Conservation (phyloP, 2,113 vertebrate species). For the Brachirus orientalis region DNA sequence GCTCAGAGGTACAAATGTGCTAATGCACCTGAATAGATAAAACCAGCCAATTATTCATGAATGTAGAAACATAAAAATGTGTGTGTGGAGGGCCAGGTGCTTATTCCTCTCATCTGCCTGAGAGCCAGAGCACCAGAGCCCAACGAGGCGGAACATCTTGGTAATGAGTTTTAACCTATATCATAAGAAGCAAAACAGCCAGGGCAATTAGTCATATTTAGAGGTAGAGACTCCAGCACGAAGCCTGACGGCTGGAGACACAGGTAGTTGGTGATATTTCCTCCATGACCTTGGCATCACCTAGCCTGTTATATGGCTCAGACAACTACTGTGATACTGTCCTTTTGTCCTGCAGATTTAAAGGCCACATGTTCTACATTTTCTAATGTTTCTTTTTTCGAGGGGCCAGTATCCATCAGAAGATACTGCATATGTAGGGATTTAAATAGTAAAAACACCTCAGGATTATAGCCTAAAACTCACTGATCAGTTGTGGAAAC, state of each 20-base stretch:
- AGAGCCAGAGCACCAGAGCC: slow-evolving; percentile 15
- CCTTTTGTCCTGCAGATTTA: not conserved
- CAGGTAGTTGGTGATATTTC: slow-evolving; percentile 37
- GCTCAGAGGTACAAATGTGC: slow-evolving; percentile 11
- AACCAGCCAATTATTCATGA: slow-evolving; percentile 27
- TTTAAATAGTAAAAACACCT: too few species aligned
- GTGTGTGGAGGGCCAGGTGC: slow-evolving; percentile 21
- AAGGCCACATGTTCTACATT: too few species aligned
- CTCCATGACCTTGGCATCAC: slow-evolving; percentile 56
- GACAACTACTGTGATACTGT: not conserved
- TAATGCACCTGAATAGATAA: slow-evolving; percentile 32
- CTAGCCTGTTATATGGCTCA: not conserved
- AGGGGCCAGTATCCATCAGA: too few species aligned
- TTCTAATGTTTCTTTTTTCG: too few species aligned
- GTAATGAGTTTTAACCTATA: slow-evolving; percentile 72
- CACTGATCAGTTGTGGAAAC: too few species aligned
- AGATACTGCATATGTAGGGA: too few species aligned
- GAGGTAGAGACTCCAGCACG: slow-evolving; percentile 38
- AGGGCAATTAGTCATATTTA: slow-evolving; percentile 72
- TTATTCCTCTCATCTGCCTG: slow-evolving; percentile 34
- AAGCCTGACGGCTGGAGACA: slow-evolving; percentile 14
- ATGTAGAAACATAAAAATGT: slow-evolving; percentile 14
- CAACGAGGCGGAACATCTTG: slow-evolving; percentile 50
- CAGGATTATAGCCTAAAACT: too few species aligned
- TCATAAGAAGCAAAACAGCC: slow-evolving; percentile 64